Percentiles rank a stretch among this genome's conserved stretches.
phyloP scores from a whole-genome alignment of 1,140 invertebrate genomes.

The Mercenaria mercenaria region DNA sequence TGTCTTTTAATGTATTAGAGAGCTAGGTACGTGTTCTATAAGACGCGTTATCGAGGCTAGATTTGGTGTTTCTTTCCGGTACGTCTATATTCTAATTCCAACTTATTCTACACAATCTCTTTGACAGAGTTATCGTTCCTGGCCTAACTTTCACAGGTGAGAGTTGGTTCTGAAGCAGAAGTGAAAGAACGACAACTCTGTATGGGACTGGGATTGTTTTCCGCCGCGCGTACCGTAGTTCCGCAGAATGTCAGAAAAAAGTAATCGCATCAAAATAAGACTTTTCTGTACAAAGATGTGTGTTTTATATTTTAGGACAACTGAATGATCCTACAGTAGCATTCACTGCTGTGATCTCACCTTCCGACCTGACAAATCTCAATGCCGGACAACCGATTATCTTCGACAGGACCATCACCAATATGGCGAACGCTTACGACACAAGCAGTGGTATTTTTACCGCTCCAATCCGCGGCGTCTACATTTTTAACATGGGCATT shows the following conservation, averaged over 20 bases:
- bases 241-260: too few species aligned
- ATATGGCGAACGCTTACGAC: constrained; percentile 67
- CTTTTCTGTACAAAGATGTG: too few species aligned
- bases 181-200: too few species aligned
- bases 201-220: too few species aligned
- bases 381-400: constrained; percentile 35
- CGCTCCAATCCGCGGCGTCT: constrained; percentile 54
- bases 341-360: constrained; percentile 11
- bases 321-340: constrained; percentile 4
- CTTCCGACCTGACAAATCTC: constrained; percentile 31
- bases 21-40: neutral
- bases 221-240: too few species aligned
- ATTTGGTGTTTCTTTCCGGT: neutral
- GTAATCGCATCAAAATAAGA: too few species aligned
- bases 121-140: too few species aligned
- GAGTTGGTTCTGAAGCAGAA: too few species aligned
- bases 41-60: neutral
- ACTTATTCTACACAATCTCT: neutral
- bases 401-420: constrained; percentile 67
- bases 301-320: neutral
- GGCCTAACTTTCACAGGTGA: too few species aligned
- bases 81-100: neutral
- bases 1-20: neutral
- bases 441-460: constrained; percentile 64
- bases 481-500: constrained; percentile 50